Evolutionary conservation across 64 coral and sea anemone species (phyloP), one percentile per base, ranked within the genome.

Genomic region (Actinia equina): DNA sequence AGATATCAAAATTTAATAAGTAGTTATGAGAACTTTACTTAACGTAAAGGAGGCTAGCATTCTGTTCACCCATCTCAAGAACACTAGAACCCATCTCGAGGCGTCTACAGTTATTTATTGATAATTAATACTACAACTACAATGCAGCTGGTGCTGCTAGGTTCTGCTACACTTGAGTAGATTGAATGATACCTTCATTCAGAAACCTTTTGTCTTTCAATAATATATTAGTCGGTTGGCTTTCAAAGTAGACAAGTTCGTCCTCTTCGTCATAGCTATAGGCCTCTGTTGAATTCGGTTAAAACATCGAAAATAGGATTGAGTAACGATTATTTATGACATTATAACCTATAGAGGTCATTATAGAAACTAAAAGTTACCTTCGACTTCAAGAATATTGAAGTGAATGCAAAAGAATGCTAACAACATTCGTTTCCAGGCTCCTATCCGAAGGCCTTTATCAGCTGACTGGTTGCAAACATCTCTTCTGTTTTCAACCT

Each of bases 341-440:
- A 37, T 37, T 37, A 37, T 37, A 37, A 37, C 30, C 30, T 37
- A 37, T 37, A 37, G 30, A 37, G 30, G 30, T 37, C 0, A 37
- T 37, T 37, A 37, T 37, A 37, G 30, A 37, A 37, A 37, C 30
- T 37, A 37, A 37, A 49, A 49, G 18, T 60, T 65, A 65, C 62
- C 62, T 65, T 65, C 62, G 10, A 65, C 3, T 65, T 65, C 62
- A 10, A 8, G 5, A 20, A 9, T 20, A 23, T 65, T 65, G 62
- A 65, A 65, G n/a, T 65, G 62, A n/a, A 65, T 65, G 15, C 62
- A 65, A 23, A 65, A 65, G n/a, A 65, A 65, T 65, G 62, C 62
- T 23, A 65, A 65, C 20, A 7, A n/a, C 19, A 65, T 65, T 65
- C 62, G 62, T 65, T 65, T 65, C 62, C 62, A 65, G 62, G 62